Conservation (phyloP, 2,888 invertebrate species). For the Neocrepidodera transversa region DNA sequence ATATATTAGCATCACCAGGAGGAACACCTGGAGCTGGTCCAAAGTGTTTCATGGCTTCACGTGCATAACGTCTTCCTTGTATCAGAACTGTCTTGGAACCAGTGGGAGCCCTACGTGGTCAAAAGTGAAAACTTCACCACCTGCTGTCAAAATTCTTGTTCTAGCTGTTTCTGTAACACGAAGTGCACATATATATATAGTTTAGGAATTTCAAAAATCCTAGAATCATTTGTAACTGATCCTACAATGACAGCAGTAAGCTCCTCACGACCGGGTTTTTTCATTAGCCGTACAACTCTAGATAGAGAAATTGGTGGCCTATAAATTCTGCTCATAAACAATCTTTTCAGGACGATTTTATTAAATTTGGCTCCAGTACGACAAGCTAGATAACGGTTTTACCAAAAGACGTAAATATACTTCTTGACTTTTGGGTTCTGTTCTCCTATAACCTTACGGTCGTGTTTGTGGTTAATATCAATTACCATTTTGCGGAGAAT, state of each 20-base stretch:
- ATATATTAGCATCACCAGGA: slow-evolving; percentile 94
- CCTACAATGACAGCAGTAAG: slow-evolving; percentile 95
- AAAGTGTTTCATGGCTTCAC: slow-evolving; percentile 96
- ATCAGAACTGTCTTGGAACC: slow-evolving; percentile 94
- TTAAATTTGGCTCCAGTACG: slow-evolving; percentile 97
- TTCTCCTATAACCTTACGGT: slow-evolving; percentile 97
- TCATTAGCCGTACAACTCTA: slow-evolving; percentile 85
- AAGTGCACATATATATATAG: slow-evolving; percentile 90
- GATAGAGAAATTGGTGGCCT: slow-evolving; percentile 93
- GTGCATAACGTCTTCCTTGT: slow-evolving; percentile 93
- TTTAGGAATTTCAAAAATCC: slow-evolving; percentile 91
- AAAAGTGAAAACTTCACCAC: slow-evolving; percentile 95
- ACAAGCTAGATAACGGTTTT: slow-evolving; percentile 96
- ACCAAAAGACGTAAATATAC: slow-evolving; percentile 96
- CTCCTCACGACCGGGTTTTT: slow-evolving; percentile 83
- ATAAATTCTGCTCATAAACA: slow-evolving; percentile 98
- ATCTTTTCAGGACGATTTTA: slow-evolving; percentile 87
- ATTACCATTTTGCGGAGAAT: slow-evolving; percentile 76
- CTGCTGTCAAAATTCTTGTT: slow-evolving; percentile 93
- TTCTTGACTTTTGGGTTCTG: slow-evolving; percentile 97
- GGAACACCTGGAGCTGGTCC: slow-evolving; percentile 98
- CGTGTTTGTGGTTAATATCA: slow-evolving; percentile 99
- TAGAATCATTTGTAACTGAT: slow-evolving; percentile 92
- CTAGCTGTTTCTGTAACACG: slow-evolving; percentile 94
- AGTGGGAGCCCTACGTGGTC: slow-evolving; percentile 94